phyloP scores from a whole-genome alignment of 2,888 invertebrate genomes.

The Strigamia crassipes region DNA sequence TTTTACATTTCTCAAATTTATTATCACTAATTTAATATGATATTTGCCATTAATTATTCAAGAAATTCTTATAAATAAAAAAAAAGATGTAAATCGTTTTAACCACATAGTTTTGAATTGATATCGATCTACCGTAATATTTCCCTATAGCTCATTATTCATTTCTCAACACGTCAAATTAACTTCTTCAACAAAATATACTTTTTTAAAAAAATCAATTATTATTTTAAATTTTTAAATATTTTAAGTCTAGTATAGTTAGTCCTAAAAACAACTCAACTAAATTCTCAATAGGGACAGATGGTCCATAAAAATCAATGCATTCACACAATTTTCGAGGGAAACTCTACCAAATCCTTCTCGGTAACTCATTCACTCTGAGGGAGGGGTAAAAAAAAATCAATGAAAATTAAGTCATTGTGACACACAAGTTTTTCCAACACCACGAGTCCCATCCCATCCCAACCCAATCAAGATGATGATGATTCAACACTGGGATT shows the following conservation, averaged over 20 bases:
- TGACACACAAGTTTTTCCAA: constrained; percentile 27
- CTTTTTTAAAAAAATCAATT: neutral
- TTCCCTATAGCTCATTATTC: too few species aligned
- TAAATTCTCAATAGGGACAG: neutral
- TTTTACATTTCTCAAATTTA: too few species aligned
- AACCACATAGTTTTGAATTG: too few species aligned
- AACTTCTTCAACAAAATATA: too few species aligned
- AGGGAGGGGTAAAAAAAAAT: constrained; percentile 18
- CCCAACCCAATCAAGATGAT: constrained; percentile 17
- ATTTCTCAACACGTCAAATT: too few species aligned
- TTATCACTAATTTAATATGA: too few species aligned
- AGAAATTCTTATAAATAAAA: too few species aligned
- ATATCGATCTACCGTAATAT: too few species aligned
- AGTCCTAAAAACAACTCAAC: neutral
- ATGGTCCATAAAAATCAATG: constrained; percentile 24
- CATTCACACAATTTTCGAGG: constrained; percentile 24
- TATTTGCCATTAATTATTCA: too few species aligned
- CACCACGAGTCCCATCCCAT: neutral
- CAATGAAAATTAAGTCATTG: constrained; percentile 40
- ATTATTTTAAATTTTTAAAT: too few species aligned
- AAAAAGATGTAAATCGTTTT: too few species aligned
- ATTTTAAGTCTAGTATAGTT: neutral
- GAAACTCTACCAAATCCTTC: constrained; percentile 28
- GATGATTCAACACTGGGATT: constrained; percentile 33
- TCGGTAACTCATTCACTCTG: constrained; percentile 16